Evolutionary conservation across 2,888 invertebrate genomes (phyloP).

Genomic region (Parthenolecanium corni): DNA sequence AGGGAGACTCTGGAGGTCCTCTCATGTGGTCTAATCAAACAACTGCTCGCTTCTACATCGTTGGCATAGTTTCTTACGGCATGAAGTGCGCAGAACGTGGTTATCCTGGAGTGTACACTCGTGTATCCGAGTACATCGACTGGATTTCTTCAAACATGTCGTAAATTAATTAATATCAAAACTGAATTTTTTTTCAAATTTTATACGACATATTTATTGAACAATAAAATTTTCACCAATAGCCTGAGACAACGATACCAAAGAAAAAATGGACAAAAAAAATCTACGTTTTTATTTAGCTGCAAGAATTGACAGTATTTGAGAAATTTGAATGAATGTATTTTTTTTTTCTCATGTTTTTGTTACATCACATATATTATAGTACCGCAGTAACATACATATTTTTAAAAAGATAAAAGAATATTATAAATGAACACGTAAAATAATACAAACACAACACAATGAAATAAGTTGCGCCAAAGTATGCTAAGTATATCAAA

Average conservation of each 20-base stretch:
- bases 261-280: neutral
- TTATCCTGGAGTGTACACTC: constrained; percentile 59
- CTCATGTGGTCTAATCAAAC: constrained; percentile 48
- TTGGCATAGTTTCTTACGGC: constrained; percentile 56
- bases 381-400: constrained; percentile 24
- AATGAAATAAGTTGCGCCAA: constrained; percentile 28
- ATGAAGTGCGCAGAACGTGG: constrained; percentile 49
- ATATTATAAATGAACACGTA: constrained; percentile 29
- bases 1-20: constrained; percentile 69
- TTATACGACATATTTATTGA: neutral
- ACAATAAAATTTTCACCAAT: neutral
- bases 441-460: constrained; percentile 28
- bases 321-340: too few relatives aligned
- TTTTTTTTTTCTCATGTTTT: constrained; percentile 9
- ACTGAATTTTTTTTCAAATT: neutral
- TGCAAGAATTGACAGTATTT: neutral
- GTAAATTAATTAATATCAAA: neutral
- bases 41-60: constrained; percentile 44
- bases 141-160: constrained; percentile 45
- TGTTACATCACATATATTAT: constrained; percentile 29
- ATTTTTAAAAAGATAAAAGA: constrained; percentile 24
- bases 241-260: neutral
- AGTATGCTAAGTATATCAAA: constrained; percentile 22
- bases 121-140: constrained; percentile 52
- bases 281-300: neutral